A percentile compares a stretch with the other conserved stretches of the same genome.
These are phyloP conservation scores for Eulemur mongoz DNA, from an alignment of 2,797 vertebrate species.

Conservation along the genomic window DNA sequence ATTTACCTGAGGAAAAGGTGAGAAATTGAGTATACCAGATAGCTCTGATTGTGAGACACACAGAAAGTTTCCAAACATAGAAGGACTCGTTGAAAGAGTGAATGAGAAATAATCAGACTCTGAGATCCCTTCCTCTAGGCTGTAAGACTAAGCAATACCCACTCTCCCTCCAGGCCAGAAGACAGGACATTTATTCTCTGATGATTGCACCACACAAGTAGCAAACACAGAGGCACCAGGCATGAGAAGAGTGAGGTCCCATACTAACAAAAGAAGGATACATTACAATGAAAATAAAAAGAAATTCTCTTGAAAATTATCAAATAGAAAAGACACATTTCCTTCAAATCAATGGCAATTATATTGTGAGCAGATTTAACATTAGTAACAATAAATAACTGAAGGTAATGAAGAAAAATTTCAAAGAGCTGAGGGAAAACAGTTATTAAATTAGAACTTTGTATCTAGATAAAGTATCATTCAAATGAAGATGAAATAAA, in stretches of 20 bases:
- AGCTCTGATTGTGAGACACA: not conserved
- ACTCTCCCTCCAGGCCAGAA: not conserved
- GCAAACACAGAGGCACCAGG: accelerated
- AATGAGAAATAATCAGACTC: not conserved
- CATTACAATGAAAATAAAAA: not conserved
- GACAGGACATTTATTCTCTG: not conserved
- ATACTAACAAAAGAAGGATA: not conserved
- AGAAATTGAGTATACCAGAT: not conserved
- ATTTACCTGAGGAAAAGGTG: not conserved
- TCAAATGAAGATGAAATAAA: not conserved
- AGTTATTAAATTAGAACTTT: not conserved
- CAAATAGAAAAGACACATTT: not conserved
- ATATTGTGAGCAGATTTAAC: not conserved
- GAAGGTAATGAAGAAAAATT: not conserved
- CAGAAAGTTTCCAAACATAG: not conserved
- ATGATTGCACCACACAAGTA: not conserved
- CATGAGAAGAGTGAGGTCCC: not conserved
- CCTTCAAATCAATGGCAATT: not conserved
- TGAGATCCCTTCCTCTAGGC: not conserved
- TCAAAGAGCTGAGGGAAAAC: not conserved
- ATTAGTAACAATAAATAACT: not conserved
- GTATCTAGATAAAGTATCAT: not conserved
- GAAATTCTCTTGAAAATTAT: not conserved
- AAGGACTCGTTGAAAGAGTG: not conserved
- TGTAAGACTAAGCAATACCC: not conserved